Evolutionary conservation across 37 sponge, comb jelly and placozoan genomes (phyloP), one percentile per base, ranked within the genome.

Genomic region (Cladorhizidae sp.): DNA sequence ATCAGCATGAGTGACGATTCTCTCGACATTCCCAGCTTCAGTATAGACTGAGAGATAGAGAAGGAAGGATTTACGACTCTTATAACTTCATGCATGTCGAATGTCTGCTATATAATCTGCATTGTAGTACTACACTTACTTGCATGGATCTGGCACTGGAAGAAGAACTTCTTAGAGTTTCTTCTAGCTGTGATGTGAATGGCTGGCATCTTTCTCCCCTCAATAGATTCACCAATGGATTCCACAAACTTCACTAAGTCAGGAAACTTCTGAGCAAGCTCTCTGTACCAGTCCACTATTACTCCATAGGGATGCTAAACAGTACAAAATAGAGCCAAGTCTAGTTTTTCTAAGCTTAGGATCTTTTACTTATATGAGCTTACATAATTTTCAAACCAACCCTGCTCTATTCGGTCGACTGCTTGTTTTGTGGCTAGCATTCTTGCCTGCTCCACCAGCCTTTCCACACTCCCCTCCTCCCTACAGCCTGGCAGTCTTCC

Each of bases 91-190:
- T 58, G 26, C 18, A 6, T 58, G 3, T 26, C 2, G 26, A 26
- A 14, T 6, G 26, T 5, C 59, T 58, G 14, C 26, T 26, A 21
- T 26, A 21, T 58, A 58, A 14, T 58, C 23, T 21, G 6, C 3
- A 14, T 58, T 21, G 26, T 38, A 68, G 69, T 2, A 31, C 32
- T 45, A 22, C 1, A 78, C 91, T 75, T 57, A 90, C 94, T 86
- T 64, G 94, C 94, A 81, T 93, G 94, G n/a, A 93, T 86, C 15
- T 85, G 84, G 62, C 94, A 93, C 70, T 93, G 94, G 54, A 93
- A 70, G 77, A 87, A 93, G 41, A 93, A 70, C 52, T 74, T 85
- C 15, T 49, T 32, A 32, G 12, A 61, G 20, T 57, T 54, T 1
- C 40, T 58, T 40, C 33, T 38, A 1, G 81, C 83, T 40, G 82